Evolutionary conservation across 2,113 vertebrate genomes (phyloP), one percentile per base, ranked within the genome.

Genomic region (Porphyrio hochstetteri): DNA sequence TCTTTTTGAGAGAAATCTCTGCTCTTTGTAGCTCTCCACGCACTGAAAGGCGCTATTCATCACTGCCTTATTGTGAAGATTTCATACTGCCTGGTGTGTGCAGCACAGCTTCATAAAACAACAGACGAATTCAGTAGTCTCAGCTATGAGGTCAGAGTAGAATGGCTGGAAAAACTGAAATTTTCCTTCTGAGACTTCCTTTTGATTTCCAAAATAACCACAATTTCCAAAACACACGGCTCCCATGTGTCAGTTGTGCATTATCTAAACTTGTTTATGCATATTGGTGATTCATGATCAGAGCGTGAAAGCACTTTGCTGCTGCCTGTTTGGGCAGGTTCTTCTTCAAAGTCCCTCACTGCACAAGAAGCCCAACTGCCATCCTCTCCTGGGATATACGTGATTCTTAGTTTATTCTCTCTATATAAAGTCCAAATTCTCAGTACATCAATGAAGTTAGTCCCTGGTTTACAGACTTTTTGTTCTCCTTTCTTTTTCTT

Each of bases 1-100:
- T 55, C 11, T 75, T 60, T 42, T 65, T 33, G 77, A 88, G 36
- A 71, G 55, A 83, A 88, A 40, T 75, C 25, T 44, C 29, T 90
- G 67, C 70, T 92, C 59, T 64, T 86, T 71, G 29, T 74, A 48
- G 70, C 82, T 57, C 20, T 18, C 64, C 5, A 21, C 4, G 20
- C 79, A 77, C 35, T 88, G 79, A 92, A 93, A 94, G 55, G 63
- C 36, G 2, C 86, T 86, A 81, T 83, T 92, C 88, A 93, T 70
- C 35, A 31, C 57, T 36, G 40, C 59, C 65, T 76, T 56, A 57
- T 3, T 61, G 59, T 74, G 82, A 86, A 77, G 72, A 78, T 74
- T 92, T 56, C 80, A 77, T 35, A 59, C 42, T 81, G 71, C 60
- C 83, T 74, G 31, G 53, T 75, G 76, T 80, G 94, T 18, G 7